Conservation (phyloP, 2,888 invertebrate genomes). For the Elysia crispata region DNA sequence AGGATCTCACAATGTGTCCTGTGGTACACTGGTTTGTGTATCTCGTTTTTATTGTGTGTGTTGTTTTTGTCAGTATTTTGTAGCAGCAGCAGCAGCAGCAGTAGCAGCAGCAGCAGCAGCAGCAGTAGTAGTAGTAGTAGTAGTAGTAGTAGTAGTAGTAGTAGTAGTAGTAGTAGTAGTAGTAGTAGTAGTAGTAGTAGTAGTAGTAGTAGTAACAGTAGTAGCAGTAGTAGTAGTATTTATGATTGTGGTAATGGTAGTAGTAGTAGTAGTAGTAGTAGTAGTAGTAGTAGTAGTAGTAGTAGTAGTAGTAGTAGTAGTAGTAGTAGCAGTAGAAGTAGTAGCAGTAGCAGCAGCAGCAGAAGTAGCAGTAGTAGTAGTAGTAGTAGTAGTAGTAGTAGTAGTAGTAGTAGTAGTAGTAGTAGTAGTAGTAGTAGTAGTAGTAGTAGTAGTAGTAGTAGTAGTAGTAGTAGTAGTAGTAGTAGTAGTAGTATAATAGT, state of each 20-base stretch:
- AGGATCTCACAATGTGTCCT: no score
- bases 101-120: neutral
- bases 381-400: slow-evolving; percentile 42
- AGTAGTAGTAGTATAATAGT: slow-evolving; percentile 38
- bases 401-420: slow-evolving; percentile 40
- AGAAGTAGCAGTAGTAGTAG: slow-evolving; percentile 41
- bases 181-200: slow-evolving; percentile 13
- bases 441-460: slow-evolving; percentile 40
- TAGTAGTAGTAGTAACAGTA: slow-evolving; percentile 5
- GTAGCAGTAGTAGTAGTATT: no score
- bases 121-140: slow-evolving; percentile 16
- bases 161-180: neutral
- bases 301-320: slow-evolving; percentile 39
- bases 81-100: no score
- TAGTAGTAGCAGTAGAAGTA: slow-evolving; percentile 37
- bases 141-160: slow-evolving; percentile 19
- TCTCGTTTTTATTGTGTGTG: no score
- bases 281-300: slow-evolving; percentile 31
- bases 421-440: slow-evolving; percentile 43
- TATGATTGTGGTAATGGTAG: no score
- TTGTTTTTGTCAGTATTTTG: no score
- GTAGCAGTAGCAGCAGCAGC: slow-evolving; percentile 38
- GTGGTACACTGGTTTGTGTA: no score
- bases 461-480: slow-evolving; percentile 42
- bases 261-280: slow-evolving; percentile 27